Evolutionary conservation across 2,888 invertebrate genomes (phyloP), one percentile per base, ranked within the genome.

Genomic region (Rhopalosiphum nymphaeae): DNA sequence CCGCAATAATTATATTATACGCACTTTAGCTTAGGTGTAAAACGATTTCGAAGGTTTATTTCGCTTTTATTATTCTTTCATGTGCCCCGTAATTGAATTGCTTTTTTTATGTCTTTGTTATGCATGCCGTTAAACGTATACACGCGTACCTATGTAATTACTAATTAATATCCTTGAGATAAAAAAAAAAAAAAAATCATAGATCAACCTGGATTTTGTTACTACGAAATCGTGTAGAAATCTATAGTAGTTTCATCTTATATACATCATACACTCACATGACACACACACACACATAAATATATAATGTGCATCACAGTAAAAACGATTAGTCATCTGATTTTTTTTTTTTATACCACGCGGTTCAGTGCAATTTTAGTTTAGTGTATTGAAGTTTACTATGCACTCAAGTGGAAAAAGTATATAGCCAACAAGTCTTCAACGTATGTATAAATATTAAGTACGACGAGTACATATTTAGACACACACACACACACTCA

Each of bases 1-100:
- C 87, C 53, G 87, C 87, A n/a, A 88, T 88, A 53, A 88, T 49
- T 88, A 46, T 88, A 88, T 78, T 78, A 78, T 21, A 78, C 86
- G 46, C 46, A 86, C 78, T 78, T 86, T 86, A 86, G 86, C 46
- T n/a, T 44, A 86, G 86, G 86, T 86, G 86, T 86, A 86, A 86
- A 86, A 86, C 46, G 46, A 49, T 86, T 86, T 86, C 46, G 86
- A 86, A 86, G 46, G 86, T 86, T 86, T 86, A 46, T 86, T 86
- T 46, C 46, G 46, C n/a, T 67, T 86, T 78, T 67, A 16, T n/a
- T 25, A 36, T 36, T 21, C 78, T 78, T 21, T 78, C 78, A 36
- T 36, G 78, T 78, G 78, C 44, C 21, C 29, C 86, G 46, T 86
- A 86, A 86, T 86, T 86, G 86, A 86, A 86, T 86, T 86, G 86